phyloP scores from a whole-genome alignment of 2,113 vertebrate species.

The Fulmarus glacialis region DNA sequence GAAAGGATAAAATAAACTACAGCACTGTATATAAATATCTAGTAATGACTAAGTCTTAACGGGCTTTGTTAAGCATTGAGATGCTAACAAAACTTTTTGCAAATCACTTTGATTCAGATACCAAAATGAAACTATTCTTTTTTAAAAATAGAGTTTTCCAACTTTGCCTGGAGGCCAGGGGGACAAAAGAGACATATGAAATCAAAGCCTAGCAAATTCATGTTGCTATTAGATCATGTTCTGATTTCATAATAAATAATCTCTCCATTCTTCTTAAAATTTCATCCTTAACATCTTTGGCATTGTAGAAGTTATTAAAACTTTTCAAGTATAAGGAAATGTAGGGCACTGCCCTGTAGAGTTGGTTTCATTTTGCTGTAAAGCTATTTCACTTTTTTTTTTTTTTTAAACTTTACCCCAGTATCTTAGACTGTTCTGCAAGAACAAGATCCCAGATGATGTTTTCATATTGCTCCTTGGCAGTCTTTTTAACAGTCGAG shows the following conservation, averaged over 20 bases:
- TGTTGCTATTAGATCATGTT: not conserved
- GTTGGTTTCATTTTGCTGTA: not conserved
- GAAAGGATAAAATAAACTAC: not conserved
- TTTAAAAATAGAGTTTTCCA: not conserved
- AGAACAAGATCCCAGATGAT: not conserved
- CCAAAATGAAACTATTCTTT: not conserved
- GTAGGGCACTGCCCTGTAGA: not conserved
- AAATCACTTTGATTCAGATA: not conserved
- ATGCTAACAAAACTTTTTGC: not conserved
- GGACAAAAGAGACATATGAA: not conserved
- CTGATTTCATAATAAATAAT: not conserved
- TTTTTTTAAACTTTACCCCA: not conserved
- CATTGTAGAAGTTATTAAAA: not conserved
- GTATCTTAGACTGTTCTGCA: not conserved
- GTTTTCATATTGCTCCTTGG: not conserved
- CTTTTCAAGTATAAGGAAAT: not conserved
- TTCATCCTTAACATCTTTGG: not conserved
- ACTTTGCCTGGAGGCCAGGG: not conserved
- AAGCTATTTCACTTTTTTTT: not conserved
- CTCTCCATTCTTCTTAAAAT: not conserved
- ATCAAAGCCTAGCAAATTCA: not conserved
- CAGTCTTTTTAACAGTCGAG: not conserved
- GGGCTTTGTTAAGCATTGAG: not conserved
- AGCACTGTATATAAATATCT: not conserved
- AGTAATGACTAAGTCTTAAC: not conserved